Evolutionary conservation across 2,888 invertebrate species (phyloP).

Genomic region (Drosophila colorata): DNA sequence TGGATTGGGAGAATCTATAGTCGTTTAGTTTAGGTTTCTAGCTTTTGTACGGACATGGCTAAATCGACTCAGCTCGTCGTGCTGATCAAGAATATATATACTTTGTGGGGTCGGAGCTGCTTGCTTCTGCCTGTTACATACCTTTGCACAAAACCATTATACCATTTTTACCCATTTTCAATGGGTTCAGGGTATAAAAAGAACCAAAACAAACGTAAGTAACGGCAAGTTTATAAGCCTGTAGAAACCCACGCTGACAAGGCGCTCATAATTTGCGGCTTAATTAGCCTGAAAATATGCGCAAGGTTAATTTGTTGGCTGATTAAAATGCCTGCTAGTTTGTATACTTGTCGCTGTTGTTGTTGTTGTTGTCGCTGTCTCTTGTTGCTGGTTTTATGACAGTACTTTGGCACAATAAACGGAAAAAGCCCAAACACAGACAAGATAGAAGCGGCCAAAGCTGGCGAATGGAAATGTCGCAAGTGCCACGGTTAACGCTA

Average conservation of each 20-base stretch:
- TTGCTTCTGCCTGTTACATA: too few species aligned
- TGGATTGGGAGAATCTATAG: too few species aligned
- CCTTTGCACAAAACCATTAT: too few species aligned
- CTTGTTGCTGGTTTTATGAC: constrained; percentile 29
- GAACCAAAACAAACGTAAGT: constrained; percentile 5
- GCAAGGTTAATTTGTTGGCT: constrained; percentile 51
- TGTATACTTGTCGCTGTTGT: constrained; percentile 16
- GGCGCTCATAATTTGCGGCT: constrained; percentile 68
- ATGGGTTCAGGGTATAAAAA: too few species aligned
- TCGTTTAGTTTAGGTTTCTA: too few species aligned
- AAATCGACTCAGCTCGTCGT: too few species aligned
- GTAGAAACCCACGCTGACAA: constrained; percentile 53
- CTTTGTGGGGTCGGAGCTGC: too few species aligned
- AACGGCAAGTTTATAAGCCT: constrained; percentile 31
- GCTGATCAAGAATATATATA: too few species aligned
- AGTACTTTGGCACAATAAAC: constrained; percentile 41
- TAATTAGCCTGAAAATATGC: constrained; percentile 70
- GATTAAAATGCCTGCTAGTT: constrained; percentile 45
- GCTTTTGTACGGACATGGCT: too few species aligned
- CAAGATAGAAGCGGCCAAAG: constrained; percentile 25
- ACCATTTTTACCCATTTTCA: too few species aligned
- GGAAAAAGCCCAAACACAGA: constrained; percentile 28
- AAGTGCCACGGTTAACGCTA: constrained; percentile 1
- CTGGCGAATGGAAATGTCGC: constrained; percentile 9
- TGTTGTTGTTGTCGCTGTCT: constrained; percentile 5